phyloP scores from a whole-genome alignment of 2,113 vertebrate genomes.

The Arothron firmamentum region DNA sequence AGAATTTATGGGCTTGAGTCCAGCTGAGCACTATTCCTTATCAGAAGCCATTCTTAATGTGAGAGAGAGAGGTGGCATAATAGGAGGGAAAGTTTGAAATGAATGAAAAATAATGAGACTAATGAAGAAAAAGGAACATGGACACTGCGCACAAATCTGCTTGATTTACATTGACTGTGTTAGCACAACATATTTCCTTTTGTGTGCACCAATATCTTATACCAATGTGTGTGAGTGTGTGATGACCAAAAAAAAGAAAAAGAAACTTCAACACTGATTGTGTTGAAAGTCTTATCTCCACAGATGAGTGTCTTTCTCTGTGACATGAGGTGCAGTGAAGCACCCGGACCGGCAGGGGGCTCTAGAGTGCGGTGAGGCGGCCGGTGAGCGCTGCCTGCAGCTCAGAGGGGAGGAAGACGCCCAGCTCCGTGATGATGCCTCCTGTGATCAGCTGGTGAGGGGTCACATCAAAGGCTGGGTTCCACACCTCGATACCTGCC shows the following conservation, averaged over 20 bases:
- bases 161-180: conserved; percentile 27
- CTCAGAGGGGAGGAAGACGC: conserved; percentile 84
- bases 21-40: conserved; percentile 26
- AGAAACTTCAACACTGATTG: conserved; percentile 1
- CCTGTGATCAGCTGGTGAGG: conserved; percentile 89
- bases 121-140: conserved; percentile 16
- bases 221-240: conserved; percentile 37
- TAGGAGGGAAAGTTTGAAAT: conserved; percentile 1
- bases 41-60: conserved; percentile 33
- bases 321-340: conserved; percentile 55
- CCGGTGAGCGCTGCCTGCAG: conserved; percentile 80
- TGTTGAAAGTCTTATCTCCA: conserved; percentile 24
- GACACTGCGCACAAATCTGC: conserved; percentile 34
- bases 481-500: conserved; percentile 87
- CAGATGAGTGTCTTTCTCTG: conserved; percentile 40
- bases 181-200: conserved; percentile 15
- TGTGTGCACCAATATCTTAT: conserved; percentile 32
- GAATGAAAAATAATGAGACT: conserved; percentile 3
- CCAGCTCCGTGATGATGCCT: conserved; percentile 88
- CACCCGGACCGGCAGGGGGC: conserved; percentile 40
- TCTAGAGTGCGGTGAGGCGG: conserved; percentile 79
- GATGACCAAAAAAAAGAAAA: conserved; percentile 23
- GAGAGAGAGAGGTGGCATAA: conserved; percentile 5
- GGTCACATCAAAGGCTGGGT: conserved; percentile 89
- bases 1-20: conserved; percentile 30